Base-by-base conservation (phyloP, 92 coral and sea anemone genomes). In the Phymanthus crucifer region DNA sequence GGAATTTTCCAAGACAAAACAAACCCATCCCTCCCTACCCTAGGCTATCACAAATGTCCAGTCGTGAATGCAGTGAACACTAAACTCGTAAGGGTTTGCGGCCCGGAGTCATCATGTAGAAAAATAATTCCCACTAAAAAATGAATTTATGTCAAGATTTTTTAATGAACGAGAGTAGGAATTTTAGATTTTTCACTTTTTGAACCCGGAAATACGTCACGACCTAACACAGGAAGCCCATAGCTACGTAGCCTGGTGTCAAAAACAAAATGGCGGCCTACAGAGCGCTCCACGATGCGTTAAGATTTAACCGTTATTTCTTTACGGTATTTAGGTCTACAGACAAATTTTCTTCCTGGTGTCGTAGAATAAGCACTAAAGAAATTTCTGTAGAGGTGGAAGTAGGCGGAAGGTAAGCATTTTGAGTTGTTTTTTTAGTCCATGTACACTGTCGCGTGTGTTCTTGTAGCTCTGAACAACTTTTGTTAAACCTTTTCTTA, bases 241-340 rank as follows among this genome's bases (percentile, higher is more conserved):
- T 4, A 23, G 76, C 66, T 18, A 4, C 38, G 38, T 56, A 21
- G 7, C 26, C 1, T 45, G 3, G 18, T 36, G 64, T 12, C n/a
- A n/a, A 14, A 18, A 78, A 45, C 73, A 89, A 85, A 40, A 89
- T 89, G 93, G 93, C 93, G 89, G 82, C 87, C 71, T 83, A 69
- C 87, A 50, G 31, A 1, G 70, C 58, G 11, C 57, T 69, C 11
- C 84, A 31, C 54, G 84, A 66, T 66, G 58, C 75, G 69, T 38
- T 61, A 34, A 56, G 40, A 26, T 46, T 67, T 0, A 66, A 48
- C 23, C 87, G 74, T 57, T 71, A 50, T 66, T 75, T 75, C 47
- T 36, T 58, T 40, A 33, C 75, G 11, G 36, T 69, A 14, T 64
- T 76, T 26, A 40, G 52, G 36, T 40, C 46, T 72, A 46, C 34